Evolutionary conservation across 2,888 invertebrate species (phyloP), one percentile per base, ranked within the genome.

Genomic region (Aphidoletes aphidimyza): DNA sequence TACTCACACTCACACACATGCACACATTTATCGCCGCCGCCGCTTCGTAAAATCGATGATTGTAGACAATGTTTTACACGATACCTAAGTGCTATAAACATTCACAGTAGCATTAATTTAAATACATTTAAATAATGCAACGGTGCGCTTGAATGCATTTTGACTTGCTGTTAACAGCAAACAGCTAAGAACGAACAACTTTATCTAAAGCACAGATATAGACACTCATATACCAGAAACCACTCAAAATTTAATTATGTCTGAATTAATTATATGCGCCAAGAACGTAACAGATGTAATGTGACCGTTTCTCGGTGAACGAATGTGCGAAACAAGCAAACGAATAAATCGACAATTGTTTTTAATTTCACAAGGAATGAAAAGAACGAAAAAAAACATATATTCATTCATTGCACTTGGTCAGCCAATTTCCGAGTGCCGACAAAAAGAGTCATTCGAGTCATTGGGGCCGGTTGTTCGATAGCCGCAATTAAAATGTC

Each of bases 261-360:
- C 81, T 81, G 81, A 81, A 81, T 69, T 69, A 69, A 69, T 69
- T 36, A 69, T 81, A 37, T 81, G 81, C 81, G 81, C 81, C 81
- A 81, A 37, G n/a, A 81, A n/a, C 81, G 81, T 37, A 81, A 81
- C 8, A 81, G 37, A 81, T n/a, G 37, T 37, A 81, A 81, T 81
- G n/a, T n/a, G n/a, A n/a, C n/a, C n/a, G n/a, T 69, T 69, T 34
- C 17, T 47, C 17, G 9, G 14, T 47, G 22, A 69, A 69, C 30
- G n/a, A 26, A 22, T 54, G n/a, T 22, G 26, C 54, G 11, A 26
- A 3, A 42, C 6, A 14, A 42, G 42, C 42, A 42, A 42, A n/a
- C n/a, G n/a, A n/a, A n/a, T n/a, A n/a, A n/a, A n/a, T n/a, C n/a
- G n/a, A n/a, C n/a, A n/a, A n/a, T n/a, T 47, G 47, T 47, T 6